phyloP scores from a whole-genome alignment of 1,140 invertebrate species.

The Mya arenaria region DNA sequence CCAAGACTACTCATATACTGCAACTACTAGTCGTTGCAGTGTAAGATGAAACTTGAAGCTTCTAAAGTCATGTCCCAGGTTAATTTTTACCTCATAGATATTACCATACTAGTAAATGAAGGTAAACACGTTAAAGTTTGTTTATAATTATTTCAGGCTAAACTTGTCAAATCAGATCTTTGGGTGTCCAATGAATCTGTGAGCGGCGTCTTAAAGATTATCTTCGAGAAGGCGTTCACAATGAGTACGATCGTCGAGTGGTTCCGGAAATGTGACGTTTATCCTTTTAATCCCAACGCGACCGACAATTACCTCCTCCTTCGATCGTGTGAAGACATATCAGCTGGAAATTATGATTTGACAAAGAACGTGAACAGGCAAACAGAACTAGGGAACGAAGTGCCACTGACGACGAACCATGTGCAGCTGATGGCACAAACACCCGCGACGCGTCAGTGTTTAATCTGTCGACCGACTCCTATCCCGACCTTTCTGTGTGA shows the following conservation, averaged over 20 bases:
- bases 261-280: constrained; percentile 1
- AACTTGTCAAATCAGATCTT: constrained; percentile 18
- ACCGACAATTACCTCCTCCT: not conserved
- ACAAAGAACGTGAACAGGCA: not conserved
- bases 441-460: not conserved
- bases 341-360: not conserved
- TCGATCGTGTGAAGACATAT: not conserved
- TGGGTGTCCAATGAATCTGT: constrained; percentile 13
- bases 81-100: not conserved
- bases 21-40: not conserved
- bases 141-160: not conserved
- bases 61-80: not conserved
- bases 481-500: not conserved
- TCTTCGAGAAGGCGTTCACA: constrained; percentile 3
- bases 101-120: not conserved
- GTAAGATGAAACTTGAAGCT: not conserved
- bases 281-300: not conserved
- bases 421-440: not conserved
- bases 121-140: not conserved
- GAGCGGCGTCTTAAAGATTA: constrained; percentile 5
- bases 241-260: not conserved
- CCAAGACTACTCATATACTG: not conserved
- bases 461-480: not conserved
- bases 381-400: not conserved
- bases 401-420: not conserved